Base-by-base conservation (phyloP, 2,888 invertebrate species). In the Drosophila rellima region DNA sequence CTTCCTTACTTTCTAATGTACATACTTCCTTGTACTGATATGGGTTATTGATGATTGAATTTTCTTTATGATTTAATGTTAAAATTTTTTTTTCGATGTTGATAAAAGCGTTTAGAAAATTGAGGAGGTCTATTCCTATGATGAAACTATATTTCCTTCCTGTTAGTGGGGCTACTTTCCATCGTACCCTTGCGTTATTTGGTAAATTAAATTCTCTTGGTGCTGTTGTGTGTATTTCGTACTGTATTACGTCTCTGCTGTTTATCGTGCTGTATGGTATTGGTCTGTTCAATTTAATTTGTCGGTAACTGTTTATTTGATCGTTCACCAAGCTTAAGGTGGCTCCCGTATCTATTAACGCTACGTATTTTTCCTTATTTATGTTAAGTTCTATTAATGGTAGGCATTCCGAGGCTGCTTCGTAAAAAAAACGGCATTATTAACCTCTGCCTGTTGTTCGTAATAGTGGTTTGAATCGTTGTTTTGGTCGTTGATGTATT, bases 291-390 rank as follows among this genome's bases (percentile, higher is more conserved):
- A 50, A 23, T 35, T 50, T 50, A 10, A 50, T 50, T 20, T 20
- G 33, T 20, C 35, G 35, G 23, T 20, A 35, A 20, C 35, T 18
- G 35, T 23, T 37, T 13, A 50, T 33, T 50, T 50, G 33, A 18
- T 50, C 20, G 50, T 50, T 50, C 33, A 23, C 50, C 11, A 48
- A 18, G 15, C 33, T 48, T 33, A 37, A 35, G 2, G 35, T 37
- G n/a, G 50, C 50, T 23, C 50, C 35, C 8, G 50, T 50, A 23
- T 50, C 50, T 50, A 37, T 50, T 37, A 50, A 20, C 20, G 50
- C 35, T 50, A 50, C 33, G 20, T 50, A 23, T 18, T 20, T 50
- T 23, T 37, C 8, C 15, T 48, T 29, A 31, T 17, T 48, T 17
- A 31, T 48, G 31, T 48, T 48, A 17, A 15, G n/a, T 48, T 31